Base-by-base conservation (phyloP, 2,888 invertebrate genomes). In the Tenodera sinensis region DNA sequence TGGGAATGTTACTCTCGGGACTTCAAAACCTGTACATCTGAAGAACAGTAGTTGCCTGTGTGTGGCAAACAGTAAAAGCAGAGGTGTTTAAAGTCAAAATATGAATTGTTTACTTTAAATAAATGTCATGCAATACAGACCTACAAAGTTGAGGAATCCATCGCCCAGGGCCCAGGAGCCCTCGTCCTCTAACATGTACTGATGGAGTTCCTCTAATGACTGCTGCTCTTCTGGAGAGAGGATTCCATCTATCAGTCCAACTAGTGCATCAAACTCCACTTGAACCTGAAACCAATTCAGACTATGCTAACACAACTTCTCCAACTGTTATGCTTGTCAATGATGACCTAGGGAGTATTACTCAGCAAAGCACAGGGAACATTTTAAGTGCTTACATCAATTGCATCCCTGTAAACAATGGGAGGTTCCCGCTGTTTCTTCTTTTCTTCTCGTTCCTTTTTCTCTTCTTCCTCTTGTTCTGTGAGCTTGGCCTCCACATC, bases 161-260 rank as follows among this genome's bases (percentile, higher is more conserved):
- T 98, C 98, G 15, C 98, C 97, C 30, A 98, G 94, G 89, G 98
- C 97, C 98, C 98, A 98, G 92, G 97, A 97, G 89, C 98, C 98
- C 92, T 98, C 98, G 91, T 97, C 97, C 91, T 97, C 97, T 91
- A 98, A 94, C 93, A 98, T 95, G 93, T 98, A 98, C 93, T 97
- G 97, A 92, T 97, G 96, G 91, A 98, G 94, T 94, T 98, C 98
- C 92, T 96, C 96, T 92, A 98, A 94, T 91, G 96, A 96, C 91
- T 95, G 95, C 92, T 95, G 95, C 93, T 98, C 98, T 90, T 97
- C 97, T 20, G 96, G 95, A 88, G 95, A 95, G 91, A 98, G 94
- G 93, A 96, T 95, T 54, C 96, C 96, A 90, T 96, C 96, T 89
- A 97, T 94, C 86, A 96, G 93, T 90, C 94, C 95, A 0, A 95